A percentile compares a stretch with the other conserved stretches of the same genome.
These are phyloP conservation scores for Drosophila helvetica DNA, from an alignment of 2,888 invertebrate genomes.

Conservation along the genomic window DNA sequence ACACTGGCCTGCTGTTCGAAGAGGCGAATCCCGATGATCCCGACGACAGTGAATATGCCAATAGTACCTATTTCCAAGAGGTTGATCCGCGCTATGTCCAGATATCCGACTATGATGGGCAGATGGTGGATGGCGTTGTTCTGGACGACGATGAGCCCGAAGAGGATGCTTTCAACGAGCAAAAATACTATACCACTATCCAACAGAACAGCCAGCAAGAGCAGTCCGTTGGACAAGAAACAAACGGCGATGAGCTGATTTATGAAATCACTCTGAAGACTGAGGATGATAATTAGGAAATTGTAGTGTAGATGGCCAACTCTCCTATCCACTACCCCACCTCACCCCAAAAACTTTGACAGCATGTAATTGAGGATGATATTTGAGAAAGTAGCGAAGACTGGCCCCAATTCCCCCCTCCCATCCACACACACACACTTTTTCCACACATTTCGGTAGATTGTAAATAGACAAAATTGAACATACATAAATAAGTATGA, in stretches of 20 bases:
- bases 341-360: no score
- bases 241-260: conserved; percentile 59
- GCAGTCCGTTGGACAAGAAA: conserved; percentile 33
- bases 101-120: conserved; percentile 44
- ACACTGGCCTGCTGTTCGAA: conserved; percentile 57
- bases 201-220: conserved; percentile 12
- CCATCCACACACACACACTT: neutral
- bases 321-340: neutral
- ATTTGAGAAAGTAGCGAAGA: no score
- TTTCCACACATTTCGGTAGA: neutral
- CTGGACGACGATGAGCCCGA: conserved; percentile 23
- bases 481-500: neutral
- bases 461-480: conserved; percentile 26
- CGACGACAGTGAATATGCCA: neutral
- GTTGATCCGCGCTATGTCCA: conserved; percentile 40
- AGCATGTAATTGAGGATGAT: no score
- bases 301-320: neutral
- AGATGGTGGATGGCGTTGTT: conserved; percentile 37
- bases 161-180: conserved; percentile 38
- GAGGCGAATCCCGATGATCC: conserved; percentile 7
- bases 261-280: conserved; percentile 71
- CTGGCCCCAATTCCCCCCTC: neutral
- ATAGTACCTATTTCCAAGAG: conserved; percentile 35
- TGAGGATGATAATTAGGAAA: conserved; percentile 61
- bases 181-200: conserved; percentile 39